phyloP scores from a whole-genome alignment of 2,113 vertebrate genomes.

The Pleuronectes platessa region DNA sequence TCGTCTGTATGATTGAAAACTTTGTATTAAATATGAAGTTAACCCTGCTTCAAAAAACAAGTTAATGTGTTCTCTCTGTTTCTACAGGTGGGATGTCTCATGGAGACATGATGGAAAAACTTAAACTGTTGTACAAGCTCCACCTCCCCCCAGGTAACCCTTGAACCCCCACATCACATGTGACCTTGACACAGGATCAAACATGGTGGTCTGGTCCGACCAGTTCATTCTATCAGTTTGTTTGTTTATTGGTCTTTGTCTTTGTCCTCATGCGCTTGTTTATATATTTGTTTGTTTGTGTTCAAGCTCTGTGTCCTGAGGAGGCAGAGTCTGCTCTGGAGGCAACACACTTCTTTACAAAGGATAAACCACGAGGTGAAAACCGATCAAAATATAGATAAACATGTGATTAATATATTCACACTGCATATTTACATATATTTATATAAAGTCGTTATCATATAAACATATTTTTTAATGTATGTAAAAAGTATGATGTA shows the following conservation, averaged over 20 bases:
- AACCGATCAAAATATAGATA: background rate
- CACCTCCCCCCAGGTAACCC: constrained; percentile 92
- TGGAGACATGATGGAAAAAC: constrained; percentile 95
- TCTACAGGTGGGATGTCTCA: constrained; percentile 94
- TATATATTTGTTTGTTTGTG: constrained; percentile 12
- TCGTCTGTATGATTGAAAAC: background rate
- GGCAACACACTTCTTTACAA: constrained; percentile 91
- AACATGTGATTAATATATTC: background rate
- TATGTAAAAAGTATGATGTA: no score
- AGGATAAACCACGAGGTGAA: constrained; percentile 87
- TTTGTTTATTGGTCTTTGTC: background rate
- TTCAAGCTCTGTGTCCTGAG: constrained; percentile 89
- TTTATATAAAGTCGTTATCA: background rate
- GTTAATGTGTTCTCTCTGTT: background rate
- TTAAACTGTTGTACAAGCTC: constrained; percentile 95
- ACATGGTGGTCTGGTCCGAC: no score
- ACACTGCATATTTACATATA: background rate
- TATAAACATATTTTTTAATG: no score
- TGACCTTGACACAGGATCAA: background rate
- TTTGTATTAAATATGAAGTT: background rate
- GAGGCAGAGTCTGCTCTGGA: constrained; percentile 95
- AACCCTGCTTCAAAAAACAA: no score
- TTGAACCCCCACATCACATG: background rate
- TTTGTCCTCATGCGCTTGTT: background rate
- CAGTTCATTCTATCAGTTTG: no score